phyloP scores from a whole-genome alignment of 2,888 invertebrate genomes.

The Plagiodera versicolora region DNA sequence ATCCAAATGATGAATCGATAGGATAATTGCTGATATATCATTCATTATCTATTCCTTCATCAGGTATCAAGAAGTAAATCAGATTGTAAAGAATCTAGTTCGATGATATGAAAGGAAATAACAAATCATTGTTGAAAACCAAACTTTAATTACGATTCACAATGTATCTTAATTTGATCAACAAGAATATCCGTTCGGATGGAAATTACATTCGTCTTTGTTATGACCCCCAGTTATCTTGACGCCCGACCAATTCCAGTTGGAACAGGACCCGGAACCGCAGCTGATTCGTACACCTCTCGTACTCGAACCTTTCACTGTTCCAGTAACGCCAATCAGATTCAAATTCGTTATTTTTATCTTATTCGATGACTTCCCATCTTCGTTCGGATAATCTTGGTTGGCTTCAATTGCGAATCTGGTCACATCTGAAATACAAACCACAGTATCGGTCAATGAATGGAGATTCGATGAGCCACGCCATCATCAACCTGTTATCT shows the following conservation, averaged over 20 bases:
- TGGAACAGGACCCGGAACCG: slow-evolving; percentile 11
- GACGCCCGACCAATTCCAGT: slow-evolving; percentile 18
- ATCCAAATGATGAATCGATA: too few species aligned
- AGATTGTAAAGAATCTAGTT: too few species aligned
- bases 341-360: slow-evolving; percentile 15
- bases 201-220: neutral
- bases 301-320: slow-evolving; percentile 11
- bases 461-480: neutral
- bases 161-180: neutral
- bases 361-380: slow-evolving; percentile 14
- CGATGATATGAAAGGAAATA: too few species aligned
- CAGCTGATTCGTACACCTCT: slow-evolving; percentile 16
- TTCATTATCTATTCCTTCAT: too few species aligned
- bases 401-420: slow-evolving; percentile 19
- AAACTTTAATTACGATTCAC: too few species aligned
- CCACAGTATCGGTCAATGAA: too few species aligned
- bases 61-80: too few species aligned
- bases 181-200: neutral
- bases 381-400: slow-evolving; percentile 18
- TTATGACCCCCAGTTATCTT: slow-evolving; percentile 3
- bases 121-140: too few species aligned
- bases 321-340: slow-evolving; percentile 15
- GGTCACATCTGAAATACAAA: slow-evolving; percentile 16
- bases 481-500: slow-evolving; percentile 20
- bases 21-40: too few species aligned